Percentiles rank a stretch among this genome's conserved stretches.
Conservation (phyloP, 2,888 invertebrate species). For the Nemapogon koenigi region DNA sequence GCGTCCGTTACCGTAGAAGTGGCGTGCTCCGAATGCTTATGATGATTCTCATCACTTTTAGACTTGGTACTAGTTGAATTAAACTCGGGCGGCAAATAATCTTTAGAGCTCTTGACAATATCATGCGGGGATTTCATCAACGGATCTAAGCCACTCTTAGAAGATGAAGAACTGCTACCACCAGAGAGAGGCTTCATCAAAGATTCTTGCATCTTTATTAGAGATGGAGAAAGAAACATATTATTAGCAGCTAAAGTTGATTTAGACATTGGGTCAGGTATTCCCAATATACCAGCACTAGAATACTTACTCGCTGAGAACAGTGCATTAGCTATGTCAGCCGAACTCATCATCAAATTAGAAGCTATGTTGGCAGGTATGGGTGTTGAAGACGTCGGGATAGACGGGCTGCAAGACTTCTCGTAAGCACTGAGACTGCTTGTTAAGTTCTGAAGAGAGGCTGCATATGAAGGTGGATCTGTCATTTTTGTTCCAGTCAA, state of each 20-base stretch:
- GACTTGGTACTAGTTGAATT: conserved; percentile 51
- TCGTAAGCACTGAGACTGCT: conserved; percentile 46
- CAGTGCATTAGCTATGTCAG: conserved; percentile 71
- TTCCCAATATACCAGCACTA: conserved; percentile 66
- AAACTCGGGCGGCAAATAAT: conserved; percentile 61
- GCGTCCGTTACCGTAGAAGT: conserved; percentile 58
- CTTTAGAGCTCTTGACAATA: conserved; percentile 41
- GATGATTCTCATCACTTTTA: conserved; percentile 40
- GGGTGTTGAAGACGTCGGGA: conserved; percentile 47
- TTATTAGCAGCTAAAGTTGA: conserved; percentile 78
- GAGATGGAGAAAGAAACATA: conserved; percentile 77
- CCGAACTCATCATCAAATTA: conserved; percentile 67
- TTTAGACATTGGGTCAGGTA: conserved; percentile 80
- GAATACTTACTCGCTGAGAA: conserved; percentile 72
- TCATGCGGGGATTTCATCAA: conserved; percentile 55
- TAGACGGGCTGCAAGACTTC: conserved; percentile 55
- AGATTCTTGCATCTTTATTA: conserved; percentile 75
- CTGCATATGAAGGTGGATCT: conserved; percentile 54
- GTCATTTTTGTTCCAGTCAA: conserved; percentile 47
- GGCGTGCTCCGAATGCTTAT: conserved; percentile 47
- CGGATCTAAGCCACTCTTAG: conserved; percentile 51
- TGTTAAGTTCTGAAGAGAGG: conserved; percentile 48
- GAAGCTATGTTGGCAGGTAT: conserved; percentile 63
- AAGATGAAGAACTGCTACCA: conserved; percentile 61
- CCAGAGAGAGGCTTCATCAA: conserved; percentile 66